Percentiles rank a stretch among this genome's conserved stretches.
phyloP scores from a whole-genome alignment of 2,797 vertebrate species.

The Podargus strigoides region DNA sequence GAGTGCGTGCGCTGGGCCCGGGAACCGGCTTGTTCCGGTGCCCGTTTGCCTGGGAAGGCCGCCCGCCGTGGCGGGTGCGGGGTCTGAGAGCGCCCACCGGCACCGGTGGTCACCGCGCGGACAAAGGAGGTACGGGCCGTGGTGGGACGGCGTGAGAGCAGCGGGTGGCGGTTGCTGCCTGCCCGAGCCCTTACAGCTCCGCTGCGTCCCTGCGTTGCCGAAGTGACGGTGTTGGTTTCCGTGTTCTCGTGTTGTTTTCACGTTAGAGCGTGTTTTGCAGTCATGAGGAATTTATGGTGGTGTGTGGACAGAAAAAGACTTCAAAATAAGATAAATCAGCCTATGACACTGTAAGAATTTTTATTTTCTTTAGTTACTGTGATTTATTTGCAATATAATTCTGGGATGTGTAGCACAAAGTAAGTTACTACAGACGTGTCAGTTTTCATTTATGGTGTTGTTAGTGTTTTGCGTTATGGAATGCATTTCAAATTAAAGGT shows the following conservation, averaged over 20 bases:
- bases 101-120: not conserved
- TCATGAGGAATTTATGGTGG: not conserved
- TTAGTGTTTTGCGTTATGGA: not conserved
- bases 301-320: not conserved
- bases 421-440: not conserved
- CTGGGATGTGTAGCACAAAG: not conserved
- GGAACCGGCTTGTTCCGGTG: not conserved
- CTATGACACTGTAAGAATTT: accelerated
- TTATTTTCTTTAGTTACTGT: not conserved
- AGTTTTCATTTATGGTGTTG: not conserved
- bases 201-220: too few species aligned
- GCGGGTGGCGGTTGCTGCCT: accelerated
- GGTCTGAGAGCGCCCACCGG: too few species aligned
- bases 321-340: not conserved
- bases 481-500: not conserved
- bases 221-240: not conserved
- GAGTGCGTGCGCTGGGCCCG: too few species aligned
- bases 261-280: not conserved
- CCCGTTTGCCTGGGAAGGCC: accelerated
- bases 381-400: accelerated
- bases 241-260: not conserved
- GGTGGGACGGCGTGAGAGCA: too few species aligned
- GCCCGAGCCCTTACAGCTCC: accelerated
- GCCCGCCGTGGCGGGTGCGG: accelerated
- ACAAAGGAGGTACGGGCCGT: not conserved